These are phyloP conservation scores for Diplosoma virens DNA, from an alignment of 23 tunicate species.

Conservation along the genomic window DNA sequence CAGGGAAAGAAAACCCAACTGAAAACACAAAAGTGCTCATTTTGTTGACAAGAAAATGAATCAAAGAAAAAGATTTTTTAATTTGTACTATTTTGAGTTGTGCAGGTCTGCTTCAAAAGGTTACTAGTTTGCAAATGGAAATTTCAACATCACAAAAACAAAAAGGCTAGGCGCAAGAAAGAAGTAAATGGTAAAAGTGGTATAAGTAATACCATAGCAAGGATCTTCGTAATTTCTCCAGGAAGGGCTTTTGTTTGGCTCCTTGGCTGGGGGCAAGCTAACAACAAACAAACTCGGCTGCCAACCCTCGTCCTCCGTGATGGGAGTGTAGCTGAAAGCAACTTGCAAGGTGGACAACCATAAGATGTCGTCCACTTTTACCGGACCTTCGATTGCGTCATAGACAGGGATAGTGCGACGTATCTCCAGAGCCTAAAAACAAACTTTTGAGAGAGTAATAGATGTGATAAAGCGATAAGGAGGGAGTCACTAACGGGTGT, in stretches of 20 bases:
- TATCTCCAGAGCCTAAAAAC: slow-evolving; percentile 50
- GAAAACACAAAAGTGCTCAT: too few species aligned
- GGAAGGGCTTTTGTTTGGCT: slow-evolving; percentile 15
- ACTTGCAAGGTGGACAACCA: slow-evolving; percentile 82
- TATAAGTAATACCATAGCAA: slow-evolving; percentile 79
- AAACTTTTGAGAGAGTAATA: background rate
- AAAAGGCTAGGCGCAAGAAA: too few species aligned
- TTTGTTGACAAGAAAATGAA: too few species aligned
- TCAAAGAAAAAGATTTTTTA: too few species aligned
- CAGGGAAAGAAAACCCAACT: too few species aligned
- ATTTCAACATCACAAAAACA: too few species aligned
- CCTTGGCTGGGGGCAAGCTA: slow-evolving; percentile 58
- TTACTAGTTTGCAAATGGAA: too few species aligned
- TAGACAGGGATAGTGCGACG: slow-evolving; percentile 65
- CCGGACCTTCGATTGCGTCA: slow-evolving; percentile 44
- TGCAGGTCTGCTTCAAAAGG: too few species aligned
- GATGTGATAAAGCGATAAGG: background rate
- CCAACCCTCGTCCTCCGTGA: slow-evolving; percentile 28
- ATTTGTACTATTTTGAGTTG: too few species aligned
- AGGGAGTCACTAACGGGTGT: slow-evolving; percentile 78
- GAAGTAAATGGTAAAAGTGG: too few species aligned
- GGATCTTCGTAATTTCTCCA: slow-evolving; percentile 86
- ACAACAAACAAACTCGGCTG: slow-evolving; percentile 69
- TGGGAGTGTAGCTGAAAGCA: slow-evolving; percentile 57
- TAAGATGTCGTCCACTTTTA: slow-evolving; percentile 59